Conservation (phyloP, 1,140 invertebrate genomes). For the Kradibia gibbosae region DNA sequence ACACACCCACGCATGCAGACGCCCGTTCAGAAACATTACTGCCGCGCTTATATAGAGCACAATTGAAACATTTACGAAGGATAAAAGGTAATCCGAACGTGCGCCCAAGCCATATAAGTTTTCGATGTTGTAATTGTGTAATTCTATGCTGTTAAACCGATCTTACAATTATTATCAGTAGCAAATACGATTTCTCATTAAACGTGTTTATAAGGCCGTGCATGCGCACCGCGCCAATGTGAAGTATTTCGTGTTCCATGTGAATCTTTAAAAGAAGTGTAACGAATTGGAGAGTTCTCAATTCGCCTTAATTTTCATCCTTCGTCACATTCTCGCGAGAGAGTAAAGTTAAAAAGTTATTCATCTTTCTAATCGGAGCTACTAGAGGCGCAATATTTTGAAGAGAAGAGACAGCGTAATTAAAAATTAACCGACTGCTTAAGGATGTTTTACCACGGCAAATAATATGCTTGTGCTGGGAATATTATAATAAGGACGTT, state of each 20-base stretch:
- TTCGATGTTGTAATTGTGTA: slow-evolving; percentile 50
- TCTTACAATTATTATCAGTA: slow-evolving; percentile 45
- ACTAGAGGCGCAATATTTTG: slow-evolving; percentile 43
- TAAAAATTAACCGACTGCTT: slow-evolving; percentile 45
- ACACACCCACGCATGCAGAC: slow-evolving; percentile 1
- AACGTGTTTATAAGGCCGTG: neutral
- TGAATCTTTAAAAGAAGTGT: neutral
- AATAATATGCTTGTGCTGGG: slow-evolving; percentile 5
- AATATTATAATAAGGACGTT: neutral
- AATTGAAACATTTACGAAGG: neutral
- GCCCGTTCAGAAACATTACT: neutral
- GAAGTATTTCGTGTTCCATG: slow-evolving; percentile 20
- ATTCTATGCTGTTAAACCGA: slow-evolving; percentile 44
- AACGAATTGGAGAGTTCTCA: neutral
- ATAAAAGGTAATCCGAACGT: slow-evolving; percentile 27
- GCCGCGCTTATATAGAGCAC: slow-evolving; percentile 14
- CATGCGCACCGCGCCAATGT: neutral
- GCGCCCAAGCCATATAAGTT: slow-evolving; percentile 44
- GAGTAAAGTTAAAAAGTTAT: slow-evolving; percentile 18
- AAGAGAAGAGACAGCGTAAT: slow-evolving; percentile 24
- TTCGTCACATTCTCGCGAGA: neutral
- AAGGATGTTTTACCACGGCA: slow-evolving; percentile 17
- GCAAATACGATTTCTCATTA: slow-evolving; percentile 39
- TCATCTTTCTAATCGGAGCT: slow-evolving; percentile 1
- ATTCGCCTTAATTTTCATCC: no score